These are phyloP conservation scores for Athene cunicularia DNA, from an alignment of 2,113 vertebrate genomes.

Conservation along the genomic window DNA sequence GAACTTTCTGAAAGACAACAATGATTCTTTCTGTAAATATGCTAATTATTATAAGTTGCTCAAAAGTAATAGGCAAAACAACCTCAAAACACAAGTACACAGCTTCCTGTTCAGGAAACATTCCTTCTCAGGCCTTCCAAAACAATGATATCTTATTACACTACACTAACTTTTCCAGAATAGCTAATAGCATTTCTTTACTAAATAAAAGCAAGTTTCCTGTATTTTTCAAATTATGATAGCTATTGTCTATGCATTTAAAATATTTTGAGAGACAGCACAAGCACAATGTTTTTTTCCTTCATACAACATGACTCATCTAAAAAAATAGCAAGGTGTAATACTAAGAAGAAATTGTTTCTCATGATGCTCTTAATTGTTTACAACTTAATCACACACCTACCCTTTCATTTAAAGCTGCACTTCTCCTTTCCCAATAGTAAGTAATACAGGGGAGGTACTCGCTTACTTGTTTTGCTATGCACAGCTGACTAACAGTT, in stretches of 20 bases:
- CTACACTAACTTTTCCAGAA: not conserved
- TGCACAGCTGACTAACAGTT: not conserved
- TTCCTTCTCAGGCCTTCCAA: not conserved
- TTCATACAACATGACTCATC: not conserved
- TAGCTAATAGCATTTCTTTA: not conserved
- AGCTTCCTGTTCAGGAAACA: not conserved
- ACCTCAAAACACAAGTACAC: not conserved
- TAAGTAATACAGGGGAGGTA: not conserved
- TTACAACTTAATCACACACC: not conserved
- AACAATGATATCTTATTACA: not conserved
- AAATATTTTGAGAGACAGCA: not conserved
- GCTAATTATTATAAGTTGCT: not conserved
- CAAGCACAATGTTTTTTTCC: not conserved
- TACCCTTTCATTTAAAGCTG: not conserved
- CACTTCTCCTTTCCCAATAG: not conserved
- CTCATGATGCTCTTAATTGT: not conserved
- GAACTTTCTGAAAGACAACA: not conserved
- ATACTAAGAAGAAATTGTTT: not conserved
- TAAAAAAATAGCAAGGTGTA: not conserved
- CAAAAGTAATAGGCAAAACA: not conserved
- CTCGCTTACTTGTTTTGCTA: fast-evolving
- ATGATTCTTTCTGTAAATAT: not conserved
- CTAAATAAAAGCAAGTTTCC: not conserved
- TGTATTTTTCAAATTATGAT: not conserved
- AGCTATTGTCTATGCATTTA: not conserved